phyloP scores from a whole-genome alignment of 2,113 vertebrate species.

The Takifugu flavidus region DNA sequence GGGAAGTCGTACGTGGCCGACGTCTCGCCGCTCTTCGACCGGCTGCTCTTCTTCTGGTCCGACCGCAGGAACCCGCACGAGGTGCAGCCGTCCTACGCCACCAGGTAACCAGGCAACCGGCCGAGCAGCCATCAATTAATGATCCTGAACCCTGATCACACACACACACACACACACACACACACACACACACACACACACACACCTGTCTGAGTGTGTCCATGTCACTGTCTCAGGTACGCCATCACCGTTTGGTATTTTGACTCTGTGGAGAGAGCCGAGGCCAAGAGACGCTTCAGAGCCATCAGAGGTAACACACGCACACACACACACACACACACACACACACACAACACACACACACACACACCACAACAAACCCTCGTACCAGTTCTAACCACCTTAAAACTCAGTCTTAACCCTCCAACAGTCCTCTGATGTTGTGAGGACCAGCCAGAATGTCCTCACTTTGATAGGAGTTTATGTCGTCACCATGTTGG shows the following conservation, averaged over 20 bases:
- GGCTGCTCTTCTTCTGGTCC: slow-evolving; percentile 95
- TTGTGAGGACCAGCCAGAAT: too few relatives aligned
- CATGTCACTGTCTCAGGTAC: slow-evolving; percentile 75
- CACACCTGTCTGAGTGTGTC: too few relatives aligned
- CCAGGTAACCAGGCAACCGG: slow-evolving; percentile 72
- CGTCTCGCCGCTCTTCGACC: slow-evolving; percentile 90
- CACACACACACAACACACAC: neutral
- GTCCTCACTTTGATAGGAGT: too few relatives aligned
- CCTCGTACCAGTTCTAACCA: too few relatives aligned
- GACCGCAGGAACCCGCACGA: slow-evolving; percentile 94
- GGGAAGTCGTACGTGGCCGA: slow-evolving; percentile 87
- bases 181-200: too few relatives aligned
- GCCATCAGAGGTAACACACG: slow-evolving; percentile 77
- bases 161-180: too few relatives aligned
- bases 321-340: neutral
- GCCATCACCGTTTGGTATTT: slow-evolving; percentile 98
- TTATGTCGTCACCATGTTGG: too few relatives aligned
- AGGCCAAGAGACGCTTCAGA: slow-evolving; percentile 91
- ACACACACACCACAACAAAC: neutral
- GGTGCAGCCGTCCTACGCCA: slow-evolving; percentile 90
- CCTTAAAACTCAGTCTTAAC: too few relatives aligned
- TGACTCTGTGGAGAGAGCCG: slow-evolving; percentile 90
- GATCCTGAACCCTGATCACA: too few relatives aligned
- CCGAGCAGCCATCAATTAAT: neutral
- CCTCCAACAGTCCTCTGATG: too few relatives aligned